Percentiles rank a stretch among this genome's conserved stretches.
These are phyloP conservation scores for Poecile montanus DNA, from an alignment of 2,797 vertebrate genomes.

Conservation along the genomic window DNA sequence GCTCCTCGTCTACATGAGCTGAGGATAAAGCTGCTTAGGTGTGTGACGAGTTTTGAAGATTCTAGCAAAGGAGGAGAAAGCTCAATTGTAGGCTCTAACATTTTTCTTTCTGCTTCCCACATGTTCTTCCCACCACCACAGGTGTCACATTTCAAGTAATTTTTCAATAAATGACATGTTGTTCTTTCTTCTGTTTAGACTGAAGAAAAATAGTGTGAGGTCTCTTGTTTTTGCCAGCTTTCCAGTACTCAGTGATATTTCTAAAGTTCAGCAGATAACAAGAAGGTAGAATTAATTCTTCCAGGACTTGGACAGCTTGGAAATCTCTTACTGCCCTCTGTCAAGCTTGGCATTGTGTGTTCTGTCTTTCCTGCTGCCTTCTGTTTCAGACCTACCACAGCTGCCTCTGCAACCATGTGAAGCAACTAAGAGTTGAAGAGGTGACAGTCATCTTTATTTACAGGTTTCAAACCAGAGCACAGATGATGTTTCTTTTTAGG, in stretches of 20 bases:
- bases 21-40: background rate
- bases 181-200: slow-evolving; percentile 44
- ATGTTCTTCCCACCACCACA: fast-evolving
- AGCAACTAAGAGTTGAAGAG: background rate
- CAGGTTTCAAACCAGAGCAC: background rate
- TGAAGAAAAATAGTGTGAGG: slow-evolving; percentile 44
- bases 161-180: slow-evolving; percentile 54
- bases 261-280: slow-evolving; percentile 61
- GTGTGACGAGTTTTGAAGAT: background rate
- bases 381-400: slow-evolving; percentile 38
- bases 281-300: slow-evolving; percentile 71
- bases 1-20: background rate
- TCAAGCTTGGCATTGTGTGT: slow-evolving; percentile 71
- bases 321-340: slow-evolving; percentile 78
- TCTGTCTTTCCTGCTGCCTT: slow-evolving; percentile 28
- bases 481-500: background rate
- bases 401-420: background rate
- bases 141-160: background rate
- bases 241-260: slow-evolving; percentile 68
- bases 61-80: background rate
- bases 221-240: slow-evolving; percentile 53
- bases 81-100: background rate
- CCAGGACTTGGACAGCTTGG: slow-evolving; percentile 70
- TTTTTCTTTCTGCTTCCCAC: background rate
- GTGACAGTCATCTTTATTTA: background rate